Conservation (phyloP, 2,797 vertebrate species). For the Alca torda region DNA sequence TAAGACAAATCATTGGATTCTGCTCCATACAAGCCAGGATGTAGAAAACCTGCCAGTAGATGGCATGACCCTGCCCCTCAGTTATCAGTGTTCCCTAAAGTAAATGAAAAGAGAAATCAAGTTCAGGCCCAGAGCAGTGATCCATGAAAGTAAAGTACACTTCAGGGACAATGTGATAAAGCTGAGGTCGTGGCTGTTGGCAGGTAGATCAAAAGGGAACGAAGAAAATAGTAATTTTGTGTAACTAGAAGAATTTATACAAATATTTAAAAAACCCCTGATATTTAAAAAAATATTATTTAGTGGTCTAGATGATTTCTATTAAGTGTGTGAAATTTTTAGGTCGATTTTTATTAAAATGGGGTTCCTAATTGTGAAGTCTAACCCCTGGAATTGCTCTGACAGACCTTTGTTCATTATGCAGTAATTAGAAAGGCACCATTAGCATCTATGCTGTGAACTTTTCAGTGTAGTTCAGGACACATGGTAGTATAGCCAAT, state of each 20-base stretch:
- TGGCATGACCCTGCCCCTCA: not conserved
- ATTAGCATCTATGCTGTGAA: slow-evolving; percentile 78
- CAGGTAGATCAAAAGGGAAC: not conserved
- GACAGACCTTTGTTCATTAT: slow-evolving; percentile 77
- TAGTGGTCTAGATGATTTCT: not conserved
- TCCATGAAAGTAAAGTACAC: slow-evolving; percentile 47
- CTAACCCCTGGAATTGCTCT: slow-evolving; percentile 75
- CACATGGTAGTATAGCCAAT: slow-evolving; percentile 75
- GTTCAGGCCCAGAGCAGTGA: not conserved
- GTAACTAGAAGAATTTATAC: not conserved
- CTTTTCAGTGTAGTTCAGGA: slow-evolving; percentile 78
- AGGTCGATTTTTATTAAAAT: slow-evolving; percentile 50
- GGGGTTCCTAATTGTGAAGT: slow-evolving; percentile 66
- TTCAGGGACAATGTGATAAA: slow-evolving; percentile 9
- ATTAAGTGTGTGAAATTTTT: not conserved
- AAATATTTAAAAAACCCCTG: not conserved
- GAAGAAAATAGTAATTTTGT: not conserved
- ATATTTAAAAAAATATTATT: not conserved
- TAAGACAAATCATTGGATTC: not conserved
- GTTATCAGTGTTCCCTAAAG: not conserved
- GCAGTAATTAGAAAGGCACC: slow-evolving; percentile 78
- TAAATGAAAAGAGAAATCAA: slow-evolving; percentile 31
- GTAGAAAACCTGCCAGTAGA: not conserved
- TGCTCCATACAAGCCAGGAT: not conserved
- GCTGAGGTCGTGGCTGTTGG: not conserved